Evolutionary conservation across 53 echinoderm and acorn worm genomes (phyloP).

Genomic region (Henricia sp.): DNA sequence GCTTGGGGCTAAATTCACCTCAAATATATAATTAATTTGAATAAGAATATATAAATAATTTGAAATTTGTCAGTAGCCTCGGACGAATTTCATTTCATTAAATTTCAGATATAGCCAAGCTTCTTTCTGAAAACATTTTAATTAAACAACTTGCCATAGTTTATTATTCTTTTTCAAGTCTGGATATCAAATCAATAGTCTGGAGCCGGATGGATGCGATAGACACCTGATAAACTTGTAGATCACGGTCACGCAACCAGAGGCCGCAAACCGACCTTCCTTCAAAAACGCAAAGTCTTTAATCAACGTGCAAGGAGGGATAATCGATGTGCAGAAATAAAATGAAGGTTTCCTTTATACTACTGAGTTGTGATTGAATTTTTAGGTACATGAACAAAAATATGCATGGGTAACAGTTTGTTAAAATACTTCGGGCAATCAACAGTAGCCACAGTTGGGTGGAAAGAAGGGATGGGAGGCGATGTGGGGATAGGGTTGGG

Average conservation of each 20-base stretch:
- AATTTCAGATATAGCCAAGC: background rate
- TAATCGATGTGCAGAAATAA: background rate
- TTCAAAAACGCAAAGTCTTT: background rate
- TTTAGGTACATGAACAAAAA: background rate
- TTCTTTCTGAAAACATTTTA: background rate
- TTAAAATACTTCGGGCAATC: no score
- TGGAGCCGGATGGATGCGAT: background rate
- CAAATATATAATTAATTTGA: no score
- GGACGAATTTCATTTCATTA: background rate
- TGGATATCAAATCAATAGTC: constrained; percentile 32
- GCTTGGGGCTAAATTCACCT: no score
- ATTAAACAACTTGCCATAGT: constrained; percentile 10
- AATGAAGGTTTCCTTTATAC: background rate
- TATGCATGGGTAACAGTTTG: no score
- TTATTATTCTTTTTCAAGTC: constrained; percentile 36
- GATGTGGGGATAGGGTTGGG: no score
- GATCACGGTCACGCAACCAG: constrained; percentile 28
- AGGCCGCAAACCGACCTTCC: constrained; percentile 5
- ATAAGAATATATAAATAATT: no score
- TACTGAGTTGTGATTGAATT: background rate
- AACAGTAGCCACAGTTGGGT: no score
- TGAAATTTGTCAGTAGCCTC: no score
- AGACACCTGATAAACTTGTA: background rate
- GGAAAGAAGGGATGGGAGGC: no score
- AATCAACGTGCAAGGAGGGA: background rate